Evolutionary conservation across 37 sponge, comb jelly and placozoan species (phyloP), one percentile per base, ranked within the genome.

Genomic region (Lycopodina hypogea): DNA sequence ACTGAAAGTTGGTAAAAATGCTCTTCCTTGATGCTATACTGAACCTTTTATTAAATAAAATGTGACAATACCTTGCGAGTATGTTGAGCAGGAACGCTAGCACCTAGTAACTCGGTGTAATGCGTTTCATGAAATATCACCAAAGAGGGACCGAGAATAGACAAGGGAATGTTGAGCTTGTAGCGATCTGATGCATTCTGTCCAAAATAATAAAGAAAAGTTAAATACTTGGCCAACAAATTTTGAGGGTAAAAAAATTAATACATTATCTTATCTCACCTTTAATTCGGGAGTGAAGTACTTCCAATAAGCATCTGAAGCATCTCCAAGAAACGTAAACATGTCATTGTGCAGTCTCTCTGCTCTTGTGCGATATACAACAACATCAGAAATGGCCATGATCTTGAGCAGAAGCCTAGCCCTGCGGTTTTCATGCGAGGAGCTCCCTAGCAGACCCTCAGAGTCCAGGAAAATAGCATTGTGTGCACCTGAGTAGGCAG

Each of bases 291-390:
- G 72, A 40, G 85, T 83, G 57, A 96, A 96, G 59, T 88, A 88
- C 30, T 91, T 82, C 67, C 79, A 83, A 81, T 90, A 96, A 1
- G 90, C 90, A 23, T 94, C 88, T 35, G 95, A 91, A 0, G 97
- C 95, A 83, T 93, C 90, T 35, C 82, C 84, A 21, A 96, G 84
- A 68, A 96, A 96, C 29, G 74, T 78, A 56, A 90, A 96, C 86
- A 96, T 89, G 74, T 96, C 97, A 69, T 89, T 90, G 83, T 96
- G 97, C 17, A 96, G 82, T 12, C 97, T 77, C 81, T 94, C 94
- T 34, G 97, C 94, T 59, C 94, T 56, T 0, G 97, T 94, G 30
- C 95, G 79, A 42, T 94, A 96, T 18, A 96, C 78, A 28, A 94
- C 88, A 1, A 96, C 81, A 73, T 96, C 97, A 42, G 97, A 96